phyloP scores from a whole-genome alignment of 2,113 vertebrate genomes.

The Sprattus sprattus region DNA sequence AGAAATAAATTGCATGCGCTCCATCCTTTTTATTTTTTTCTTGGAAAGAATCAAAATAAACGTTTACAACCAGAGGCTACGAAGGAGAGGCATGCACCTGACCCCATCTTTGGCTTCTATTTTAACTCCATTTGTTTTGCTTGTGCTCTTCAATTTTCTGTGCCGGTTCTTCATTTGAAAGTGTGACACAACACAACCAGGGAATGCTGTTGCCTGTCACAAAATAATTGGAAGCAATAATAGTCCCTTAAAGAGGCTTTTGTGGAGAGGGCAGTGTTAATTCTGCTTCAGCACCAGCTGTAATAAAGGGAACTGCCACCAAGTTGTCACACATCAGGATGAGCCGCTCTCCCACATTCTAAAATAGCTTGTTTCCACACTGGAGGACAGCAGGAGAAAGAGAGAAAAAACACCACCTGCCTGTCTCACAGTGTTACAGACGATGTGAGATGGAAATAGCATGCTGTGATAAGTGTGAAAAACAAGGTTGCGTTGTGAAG shows the following conservation, averaged over 20 bases:
- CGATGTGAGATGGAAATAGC: not conserved
- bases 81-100: not conserved
- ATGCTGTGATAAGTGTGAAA: not conserved
- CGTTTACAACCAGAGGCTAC: constrained; percentile 28
- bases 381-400: not conserved
- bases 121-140: constrained; percentile 37
- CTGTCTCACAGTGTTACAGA: not conserved
- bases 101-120: constrained; percentile 34
- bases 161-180: constrained; percentile 38
- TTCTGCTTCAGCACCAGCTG: constrained; percentile 30
- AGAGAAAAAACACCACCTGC: not conserved
- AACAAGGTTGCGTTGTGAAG: not conserved
- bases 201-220: constrained; percentile 12
- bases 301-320: constrained; percentile 32
- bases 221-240: constrained; percentile 29
- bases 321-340: not conserved
- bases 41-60: constrained; percentile 24
- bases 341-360: not conserved
- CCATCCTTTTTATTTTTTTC: constrained; percentile 14
- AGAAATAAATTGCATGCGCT: constrained; percentile 37
- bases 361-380: constrained; percentile 6
- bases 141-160: constrained; percentile 22
- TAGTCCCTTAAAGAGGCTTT: constrained; percentile 29
- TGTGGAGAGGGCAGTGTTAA: constrained; percentile 18
- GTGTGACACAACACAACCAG: constrained; percentile 30